Percentiles rank a stretch among this genome's conserved stretches.
Conservation (phyloP, 2,888 invertebrate species). For the Sinodicranocentrus sp. region DNA sequence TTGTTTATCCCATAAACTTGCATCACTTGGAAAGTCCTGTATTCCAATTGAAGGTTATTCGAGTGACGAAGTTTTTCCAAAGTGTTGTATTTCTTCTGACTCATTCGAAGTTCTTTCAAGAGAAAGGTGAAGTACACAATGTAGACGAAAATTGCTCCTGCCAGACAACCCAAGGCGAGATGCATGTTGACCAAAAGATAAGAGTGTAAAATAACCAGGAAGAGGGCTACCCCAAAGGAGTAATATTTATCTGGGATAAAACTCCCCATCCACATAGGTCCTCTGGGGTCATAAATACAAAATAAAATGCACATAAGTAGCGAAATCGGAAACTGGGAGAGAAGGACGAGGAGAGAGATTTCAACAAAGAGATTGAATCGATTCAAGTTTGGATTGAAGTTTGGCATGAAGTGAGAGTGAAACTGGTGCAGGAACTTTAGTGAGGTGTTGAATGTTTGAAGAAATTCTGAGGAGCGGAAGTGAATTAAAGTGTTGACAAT, state of each 20-base stretch:
- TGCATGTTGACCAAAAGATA: not conserved
- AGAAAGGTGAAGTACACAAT: not conserved
- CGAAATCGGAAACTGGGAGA: too few relatives aligned
- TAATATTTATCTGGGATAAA: not conserved
- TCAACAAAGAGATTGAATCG: too few relatives aligned
- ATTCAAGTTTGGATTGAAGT: too few relatives aligned
- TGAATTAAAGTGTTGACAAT: too few relatives aligned
- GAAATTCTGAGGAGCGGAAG: too few relatives aligned
- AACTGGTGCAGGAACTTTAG: too few relatives aligned
- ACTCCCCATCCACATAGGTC: not conserved
- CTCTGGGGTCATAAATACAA: not conserved
- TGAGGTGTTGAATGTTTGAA: too few relatives aligned
- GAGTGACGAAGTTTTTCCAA: not conserved
- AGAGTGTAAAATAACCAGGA: not conserved
- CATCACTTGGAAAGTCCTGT: constrained; percentile 25
- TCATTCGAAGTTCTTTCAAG: not conserved
- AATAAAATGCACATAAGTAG: not conserved
- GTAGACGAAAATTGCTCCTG: not conserved
- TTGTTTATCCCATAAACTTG: not conserved
- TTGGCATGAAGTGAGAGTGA: too few relatives aligned
- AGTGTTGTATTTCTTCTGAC: not conserved
- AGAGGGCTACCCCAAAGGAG: not conserved
- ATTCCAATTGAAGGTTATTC: not conserved
- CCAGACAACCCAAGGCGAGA: not conserved
- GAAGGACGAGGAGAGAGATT: too few relatives aligned